Evolutionary conservation across 2,888 invertebrate genomes (phyloP).

Genomic region (Belgica antarctica): DNA sequence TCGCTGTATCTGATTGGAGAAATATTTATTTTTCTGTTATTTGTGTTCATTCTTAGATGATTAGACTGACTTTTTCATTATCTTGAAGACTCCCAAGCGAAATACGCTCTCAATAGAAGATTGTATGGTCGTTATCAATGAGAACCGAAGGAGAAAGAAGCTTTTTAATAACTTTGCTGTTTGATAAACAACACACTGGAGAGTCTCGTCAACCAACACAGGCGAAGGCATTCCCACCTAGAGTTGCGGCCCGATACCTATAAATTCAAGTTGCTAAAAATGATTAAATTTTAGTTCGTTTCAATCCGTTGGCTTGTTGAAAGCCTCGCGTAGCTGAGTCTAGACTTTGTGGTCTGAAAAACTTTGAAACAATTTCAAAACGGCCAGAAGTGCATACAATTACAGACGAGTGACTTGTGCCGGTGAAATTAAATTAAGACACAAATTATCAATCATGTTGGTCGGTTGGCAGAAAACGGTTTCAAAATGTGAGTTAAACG

Average conservation of each 20-base stretch:
- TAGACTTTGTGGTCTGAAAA: too few relatives aligned
- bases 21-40: too few relatives aligned
- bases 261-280: slow-evolving; percentile 22
- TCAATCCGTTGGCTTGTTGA: neutral
- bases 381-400: too few relatives aligned
- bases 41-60: too few relatives aligned
- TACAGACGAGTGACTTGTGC: too few relatives aligned
- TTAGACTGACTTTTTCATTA: too few relatives aligned
- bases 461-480: slow-evolving; percentile 44
- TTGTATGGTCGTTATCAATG: slow-evolving; percentile 5
- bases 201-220: neutral
- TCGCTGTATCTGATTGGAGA: neutral
- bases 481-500: slow-evolving; percentile 45
- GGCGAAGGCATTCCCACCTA: neutral
- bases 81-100: too few relatives aligned
- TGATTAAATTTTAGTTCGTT: slow-evolving; percentile 39
- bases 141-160: neutral
- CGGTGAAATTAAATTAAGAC: too few relatives aligned
- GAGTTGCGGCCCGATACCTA: neutral
- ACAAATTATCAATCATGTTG: slow-evolving; percentile 39
- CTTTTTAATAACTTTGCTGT: neutral
- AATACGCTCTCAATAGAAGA: too few relatives aligned
- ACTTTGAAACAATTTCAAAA: too few relatives aligned
- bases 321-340: too few relatives aligned
- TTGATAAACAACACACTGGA: neutral